These are phyloP conservation scores for Agelas oroides DNA, from an alignment of 37 sponge, comb jelly and placozoan species.

Conservation along the genomic window DNA sequence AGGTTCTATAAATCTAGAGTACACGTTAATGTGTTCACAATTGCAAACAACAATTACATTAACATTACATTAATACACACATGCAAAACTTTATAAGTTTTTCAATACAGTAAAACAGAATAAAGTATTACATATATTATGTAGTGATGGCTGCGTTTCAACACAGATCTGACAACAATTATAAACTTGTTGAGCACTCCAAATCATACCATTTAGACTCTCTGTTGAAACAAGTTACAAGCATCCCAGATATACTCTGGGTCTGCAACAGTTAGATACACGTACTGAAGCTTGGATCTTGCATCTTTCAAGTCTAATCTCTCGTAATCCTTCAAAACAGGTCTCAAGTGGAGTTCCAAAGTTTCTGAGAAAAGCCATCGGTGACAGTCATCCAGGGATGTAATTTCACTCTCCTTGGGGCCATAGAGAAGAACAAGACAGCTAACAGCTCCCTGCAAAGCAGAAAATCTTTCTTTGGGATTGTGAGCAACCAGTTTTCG, in stretches of 20 bases:
- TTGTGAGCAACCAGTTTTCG: conserved; percentile 33
- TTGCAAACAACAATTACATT: no score
- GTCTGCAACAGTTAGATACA: conserved; percentile 38
- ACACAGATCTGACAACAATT: no score
- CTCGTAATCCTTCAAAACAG: conserved; percentile 14
- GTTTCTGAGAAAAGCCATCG: conserved; percentile 54
- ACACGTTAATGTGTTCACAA: no score
- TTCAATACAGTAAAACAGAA: no score
- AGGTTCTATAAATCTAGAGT: no score
- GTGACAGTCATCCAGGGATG: conserved; percentile 27
- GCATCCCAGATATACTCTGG: conserved; percentile 10
- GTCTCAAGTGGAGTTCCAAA: conserved; percentile 35
- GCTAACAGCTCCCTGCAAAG: conserved; percentile 34
- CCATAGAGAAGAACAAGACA: conserved; percentile 63
- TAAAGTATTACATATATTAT: no score
- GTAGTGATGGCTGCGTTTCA: no score
- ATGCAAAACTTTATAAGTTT: no score
- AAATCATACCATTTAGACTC: no score
- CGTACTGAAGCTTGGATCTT: neutral
- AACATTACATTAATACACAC: no score
- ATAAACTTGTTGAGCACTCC: no score
- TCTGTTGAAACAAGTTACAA: conserved; percentile 20
- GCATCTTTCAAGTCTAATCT: neutral
- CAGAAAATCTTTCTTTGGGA: conserved; percentile 15
- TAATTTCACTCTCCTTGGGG: neutral